A percentile compares a stretch with the other conserved stretches of the same genome.
These are phyloP conservation scores for Pan paniscus DNA, from an alignment of 2,113 vertebrate species.

Conservation along the genomic window DNA sequence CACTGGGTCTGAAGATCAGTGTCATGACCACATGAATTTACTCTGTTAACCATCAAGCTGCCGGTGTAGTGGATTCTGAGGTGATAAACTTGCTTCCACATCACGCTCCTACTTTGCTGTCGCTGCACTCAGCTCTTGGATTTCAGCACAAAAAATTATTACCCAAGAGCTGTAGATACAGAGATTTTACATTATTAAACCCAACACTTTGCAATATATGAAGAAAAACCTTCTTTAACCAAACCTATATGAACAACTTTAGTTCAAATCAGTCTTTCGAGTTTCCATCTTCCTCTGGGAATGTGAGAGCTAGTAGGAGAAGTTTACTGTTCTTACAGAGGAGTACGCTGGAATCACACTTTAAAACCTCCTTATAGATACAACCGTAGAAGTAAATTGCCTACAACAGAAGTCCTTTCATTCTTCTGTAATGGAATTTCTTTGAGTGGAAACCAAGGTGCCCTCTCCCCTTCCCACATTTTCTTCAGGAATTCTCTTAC, in stretches of 20 bases:
- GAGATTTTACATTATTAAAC: background rate
- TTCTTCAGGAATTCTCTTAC: background rate
- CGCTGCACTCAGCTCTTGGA: background rate
- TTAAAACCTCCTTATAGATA: background rate
- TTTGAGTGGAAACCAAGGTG: background rate
- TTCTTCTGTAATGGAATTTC: constrained; percentile 25
- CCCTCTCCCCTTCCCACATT: too few species aligned
- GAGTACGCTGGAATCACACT: background rate
- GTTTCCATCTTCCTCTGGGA: background rate
- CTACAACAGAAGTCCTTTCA: constrained; percentile 35
- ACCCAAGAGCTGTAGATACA: background rate
- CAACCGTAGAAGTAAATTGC: background rate
- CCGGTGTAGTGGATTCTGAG: rapidly evolving
- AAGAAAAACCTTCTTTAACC: background rate
- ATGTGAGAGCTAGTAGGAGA: background rate
- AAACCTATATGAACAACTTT: background rate
- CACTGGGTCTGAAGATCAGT: background rate
- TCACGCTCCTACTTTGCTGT: background rate
- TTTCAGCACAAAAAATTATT: background rate
- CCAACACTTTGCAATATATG: background rate
- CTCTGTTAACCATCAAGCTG: background rate
- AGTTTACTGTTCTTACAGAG: background rate
- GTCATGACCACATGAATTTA: rapidly evolving
- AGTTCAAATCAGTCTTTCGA: background rate
- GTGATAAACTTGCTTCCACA: background rate